Evolutionary conservation across 2,113 vertebrate genomes (phyloP), one percentile per base, ranked within the genome.

Genomic region (Mystacornis crossleyi): DNA sequence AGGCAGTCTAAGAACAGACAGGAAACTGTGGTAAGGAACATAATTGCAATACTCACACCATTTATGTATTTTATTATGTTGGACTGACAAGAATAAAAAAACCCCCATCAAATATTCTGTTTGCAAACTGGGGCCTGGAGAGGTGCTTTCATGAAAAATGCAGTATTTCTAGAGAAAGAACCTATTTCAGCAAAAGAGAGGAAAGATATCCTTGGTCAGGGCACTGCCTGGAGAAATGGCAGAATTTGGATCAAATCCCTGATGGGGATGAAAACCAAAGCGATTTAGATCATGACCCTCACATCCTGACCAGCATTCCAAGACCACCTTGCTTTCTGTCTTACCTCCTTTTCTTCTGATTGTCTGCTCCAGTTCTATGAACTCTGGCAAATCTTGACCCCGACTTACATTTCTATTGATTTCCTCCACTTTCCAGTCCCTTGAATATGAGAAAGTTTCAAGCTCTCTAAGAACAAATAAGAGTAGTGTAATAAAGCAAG

Each of bases 21-120:
- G 28, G 19, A 86, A 85, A 42, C 12, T 4, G 3, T 70, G 43
- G 12, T 33, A 82, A 29, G 34, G 40, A 90, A 55, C 12, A 21
- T 38, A 72, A 48, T 7, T 74, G 13, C 21, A 82, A 61, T 62
- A 51, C 11, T 70, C 47, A 70, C 4, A 14, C 2, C 34, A 71
- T 64, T 90, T 88, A 69, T 57, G 6, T 43, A 38, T 90, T 72
- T 89, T 77, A 45, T 53, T 75, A 54, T 16, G 16, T 47, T 93
- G 23, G 28, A 77, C n/a, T 50, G 50, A 73, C 73, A 31, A 65
- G 15, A 81, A 86, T 21, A 5, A 9, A 7, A 81, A 91, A 55
- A 38, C 1, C 0, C 0, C 0, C 4, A 82, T 23, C 26, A 92
- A 82, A 16, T 40, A 45, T 12, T 69, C 23, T 45, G 3, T 69